Evolutionary conservation across 1,140 invertebrate species (phyloP).

Genomic region (Andricus grossulariae): DNA sequence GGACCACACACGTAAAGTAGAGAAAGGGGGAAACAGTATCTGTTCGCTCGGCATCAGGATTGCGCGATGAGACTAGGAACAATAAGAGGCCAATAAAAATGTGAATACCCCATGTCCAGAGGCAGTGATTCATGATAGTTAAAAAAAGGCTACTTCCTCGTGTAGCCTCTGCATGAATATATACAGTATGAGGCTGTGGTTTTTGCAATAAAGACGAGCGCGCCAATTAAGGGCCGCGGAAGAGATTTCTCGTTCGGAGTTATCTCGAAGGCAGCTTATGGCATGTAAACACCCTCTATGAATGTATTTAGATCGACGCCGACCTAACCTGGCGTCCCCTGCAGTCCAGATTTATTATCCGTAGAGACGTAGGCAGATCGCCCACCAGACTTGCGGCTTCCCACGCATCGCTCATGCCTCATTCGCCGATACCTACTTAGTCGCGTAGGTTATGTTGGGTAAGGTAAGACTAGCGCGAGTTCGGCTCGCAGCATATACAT

Average conservation of each 20-base stretch:
- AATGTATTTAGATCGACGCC: conserved; percentile 67
- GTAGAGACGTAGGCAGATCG: conserved; percentile 67
- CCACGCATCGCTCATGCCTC: conserved; percentile 70
- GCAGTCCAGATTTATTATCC: conserved; percentile 69
- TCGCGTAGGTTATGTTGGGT: conserved; percentile 56
- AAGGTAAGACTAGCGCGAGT: conserved; percentile 45
- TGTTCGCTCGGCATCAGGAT: neutral
- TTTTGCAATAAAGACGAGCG: conserved; percentile 37
- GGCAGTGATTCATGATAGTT: conserved; percentile 29
- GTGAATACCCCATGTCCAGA: conserved; percentile 28
- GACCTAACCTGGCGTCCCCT: conserved; percentile 49
- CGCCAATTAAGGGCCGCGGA: conserved; percentile 45
- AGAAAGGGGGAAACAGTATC: conserved; percentile 5
- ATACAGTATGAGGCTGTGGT: conserved; percentile 26
- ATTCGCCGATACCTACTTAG: conserved; percentile 66
- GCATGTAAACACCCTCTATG: conserved; percentile 63
- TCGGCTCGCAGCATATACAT: conserved; percentile 35
- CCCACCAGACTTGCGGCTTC: conserved; percentile 64
- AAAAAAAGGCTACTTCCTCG: conserved; percentile 32
- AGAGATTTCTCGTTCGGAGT: conserved; percentile 52
- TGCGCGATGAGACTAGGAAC: conserved; percentile 3
- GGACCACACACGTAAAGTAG: neutral
- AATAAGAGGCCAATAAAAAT: conserved; percentile 26
- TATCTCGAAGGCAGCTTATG: conserved; percentile 51
- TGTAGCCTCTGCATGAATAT: conserved; percentile 35